Conservation (phyloP, 2,113 vertebrate genomes). For the Onychorhynchus coronatus region DNA sequence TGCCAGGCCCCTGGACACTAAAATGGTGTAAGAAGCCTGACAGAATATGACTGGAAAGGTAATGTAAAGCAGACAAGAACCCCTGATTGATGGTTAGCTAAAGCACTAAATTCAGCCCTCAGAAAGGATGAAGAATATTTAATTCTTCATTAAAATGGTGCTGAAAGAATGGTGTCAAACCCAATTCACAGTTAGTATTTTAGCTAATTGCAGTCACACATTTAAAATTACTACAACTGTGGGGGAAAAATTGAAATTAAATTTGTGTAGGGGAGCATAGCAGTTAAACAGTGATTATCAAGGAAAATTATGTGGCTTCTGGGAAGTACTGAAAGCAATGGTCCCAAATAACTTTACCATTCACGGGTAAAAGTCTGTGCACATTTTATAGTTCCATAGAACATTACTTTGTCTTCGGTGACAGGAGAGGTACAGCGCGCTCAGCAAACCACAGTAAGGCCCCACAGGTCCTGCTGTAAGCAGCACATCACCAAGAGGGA, state of each 20-base stretch:
- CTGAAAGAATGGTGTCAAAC: conserved; percentile 5
- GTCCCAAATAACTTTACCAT: conserved; percentile 21
- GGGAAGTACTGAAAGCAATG: conserved; percentile 11
- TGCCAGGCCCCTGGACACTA: not conserved
- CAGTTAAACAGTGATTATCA: conserved; percentile 34
- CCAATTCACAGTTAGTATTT: conserved; percentile 9
- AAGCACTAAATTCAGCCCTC: not conserved
- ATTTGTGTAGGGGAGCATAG: conserved; percentile 11
- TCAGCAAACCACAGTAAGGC: not conserved
- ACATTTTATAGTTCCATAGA: not conserved
- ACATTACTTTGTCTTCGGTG: not conserved
- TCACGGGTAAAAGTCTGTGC: not conserved
- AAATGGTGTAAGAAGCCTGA: not conserved
- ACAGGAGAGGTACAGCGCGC: not conserved
- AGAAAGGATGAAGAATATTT: not conserved
- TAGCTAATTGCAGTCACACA: conserved; percentile 7
- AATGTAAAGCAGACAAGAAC: not conserved
- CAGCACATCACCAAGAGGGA: not conserved
- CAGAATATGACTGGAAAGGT: not conserved
- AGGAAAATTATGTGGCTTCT: conserved; percentile 42
- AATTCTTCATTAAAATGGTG: not conserved
- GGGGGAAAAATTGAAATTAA: conserved; percentile 7
- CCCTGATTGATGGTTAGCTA: not conserved
- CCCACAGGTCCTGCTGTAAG: not conserved
- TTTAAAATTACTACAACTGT: not conserved